Conservation (phyloP, 2,113 vertebrate species). For the Dipodomys ordii region DNA sequence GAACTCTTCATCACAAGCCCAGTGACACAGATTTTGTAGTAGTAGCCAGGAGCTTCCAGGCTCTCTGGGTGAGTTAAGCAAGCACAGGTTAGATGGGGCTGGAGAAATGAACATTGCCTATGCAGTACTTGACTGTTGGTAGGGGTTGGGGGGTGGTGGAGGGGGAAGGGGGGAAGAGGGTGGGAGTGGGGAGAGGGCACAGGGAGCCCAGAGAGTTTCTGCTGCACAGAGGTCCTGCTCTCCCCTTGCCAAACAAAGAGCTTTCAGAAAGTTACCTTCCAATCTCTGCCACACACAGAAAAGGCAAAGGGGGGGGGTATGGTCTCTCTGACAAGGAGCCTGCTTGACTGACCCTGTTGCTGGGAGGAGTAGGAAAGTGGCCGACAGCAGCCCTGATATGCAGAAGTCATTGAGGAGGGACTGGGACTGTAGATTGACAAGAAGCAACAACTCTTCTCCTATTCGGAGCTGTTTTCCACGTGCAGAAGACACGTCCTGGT, state of each 20-base stretch:
- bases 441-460: not conserved
- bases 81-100: not conserved
- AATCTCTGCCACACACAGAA: slow-evolving; percentile 64
- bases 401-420: not conserved
- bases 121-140: not conserved
- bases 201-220: not conserved
- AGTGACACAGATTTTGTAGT: not conserved
- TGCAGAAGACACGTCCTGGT: not conserved
- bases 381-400: not conserved
- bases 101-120: not conserved
- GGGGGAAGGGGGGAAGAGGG: too few relatives aligned
- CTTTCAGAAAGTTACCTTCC: slow-evolving; percentile 70
- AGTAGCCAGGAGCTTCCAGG: not conserved
- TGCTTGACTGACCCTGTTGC: not conserved
- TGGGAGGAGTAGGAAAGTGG: not conserved
- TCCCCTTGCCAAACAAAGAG: slow-evolving; percentile 60
- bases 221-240: not conserved
- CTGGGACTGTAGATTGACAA: not conserved
- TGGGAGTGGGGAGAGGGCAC: not conserved
- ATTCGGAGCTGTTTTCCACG: slow-evolving; percentile 39
- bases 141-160: too few relatives aligned
- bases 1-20: not conserved
- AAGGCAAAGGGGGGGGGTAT: not conserved
- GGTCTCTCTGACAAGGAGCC: slow-evolving; percentile 48
- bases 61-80: not conserved